phyloP scores from a whole-genome alignment of 2,888 invertebrate species.

The Nomada hirtipes region DNA sequence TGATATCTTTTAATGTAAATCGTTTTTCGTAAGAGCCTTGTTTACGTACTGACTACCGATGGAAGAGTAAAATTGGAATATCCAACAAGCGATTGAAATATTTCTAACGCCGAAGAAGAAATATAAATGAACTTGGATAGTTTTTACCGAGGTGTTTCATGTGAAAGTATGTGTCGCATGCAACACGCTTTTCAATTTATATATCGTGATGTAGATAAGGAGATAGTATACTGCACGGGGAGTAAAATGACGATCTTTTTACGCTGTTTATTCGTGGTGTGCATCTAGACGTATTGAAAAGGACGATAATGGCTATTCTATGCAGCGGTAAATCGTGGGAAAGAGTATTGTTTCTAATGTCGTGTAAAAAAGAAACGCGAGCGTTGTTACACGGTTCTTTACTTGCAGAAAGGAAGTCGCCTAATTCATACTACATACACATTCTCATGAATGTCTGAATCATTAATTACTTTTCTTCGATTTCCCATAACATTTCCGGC shows the following conservation, averaged over 20 bases:
- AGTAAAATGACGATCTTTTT: neutral
- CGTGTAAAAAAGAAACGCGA: constrained; percentile 51
- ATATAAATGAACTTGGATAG: too few species aligned
- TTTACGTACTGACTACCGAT: too few species aligned
- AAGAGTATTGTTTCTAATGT: constrained; percentile 63
- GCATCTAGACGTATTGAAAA: constrained; percentile 41
- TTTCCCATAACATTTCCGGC: neutral
- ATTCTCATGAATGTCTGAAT: constrained; percentile 25
- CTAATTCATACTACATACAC: constrained; percentile 19
- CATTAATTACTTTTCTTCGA: constrained; percentile 3
- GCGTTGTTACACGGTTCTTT: constrained; percentile 27
- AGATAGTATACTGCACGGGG: too few species aligned
- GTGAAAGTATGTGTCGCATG: too few species aligned
- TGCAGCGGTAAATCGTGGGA: constrained; percentile 53
- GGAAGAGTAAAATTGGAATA: too few species aligned
- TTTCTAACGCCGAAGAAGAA: too few species aligned
- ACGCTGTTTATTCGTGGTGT: neutral
- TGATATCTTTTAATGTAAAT: too few species aligned
- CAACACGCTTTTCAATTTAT: too few species aligned
- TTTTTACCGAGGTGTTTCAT: too few species aligned
- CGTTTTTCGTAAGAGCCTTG: too few species aligned
- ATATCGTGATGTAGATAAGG: too few species aligned
- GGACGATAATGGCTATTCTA: constrained; percentile 14
- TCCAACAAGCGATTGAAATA: too few species aligned
- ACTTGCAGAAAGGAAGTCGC: constrained; percentile 30